These are phyloP conservation scores for Catocala nupta DNA, from an alignment of 2,888 invertebrate genomes.

Conservation along the genomic window DNA sequence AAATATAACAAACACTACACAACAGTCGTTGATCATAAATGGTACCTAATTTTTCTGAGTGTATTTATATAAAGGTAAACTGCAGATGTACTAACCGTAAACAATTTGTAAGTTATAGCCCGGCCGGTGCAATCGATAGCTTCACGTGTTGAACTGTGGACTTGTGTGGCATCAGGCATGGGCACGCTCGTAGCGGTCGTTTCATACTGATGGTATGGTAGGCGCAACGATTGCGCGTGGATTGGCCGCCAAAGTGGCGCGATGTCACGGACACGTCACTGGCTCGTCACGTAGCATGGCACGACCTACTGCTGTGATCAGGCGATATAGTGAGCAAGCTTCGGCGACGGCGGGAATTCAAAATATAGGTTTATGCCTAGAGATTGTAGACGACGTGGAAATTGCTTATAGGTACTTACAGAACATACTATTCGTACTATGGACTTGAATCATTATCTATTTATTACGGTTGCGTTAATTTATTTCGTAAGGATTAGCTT, in stretches of 20 bases:
- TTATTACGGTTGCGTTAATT: not conserved
- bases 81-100: conserved; percentile 25
- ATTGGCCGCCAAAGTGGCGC: conserved; percentile 81
- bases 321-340: conserved; percentile 43
- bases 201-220: conserved; percentile 51
- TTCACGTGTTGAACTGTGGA: conserved; percentile 73
- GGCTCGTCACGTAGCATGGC: conserved; percentile 53
- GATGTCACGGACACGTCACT: conserved; percentile 79
- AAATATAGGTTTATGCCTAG: conserved; percentile 31
- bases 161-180: conserved; percentile 38
- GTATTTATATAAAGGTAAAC: conserved; percentile 20
- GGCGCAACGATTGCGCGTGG: conserved; percentile 59
- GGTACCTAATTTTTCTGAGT: conserved; percentile 9
- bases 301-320: conserved; percentile 59
- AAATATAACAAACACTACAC: conserved; percentile 19
- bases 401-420: not conserved
- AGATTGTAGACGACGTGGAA: not conserved
- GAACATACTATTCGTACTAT: too few relatives aligned
- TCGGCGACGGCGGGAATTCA: conserved; percentile 38
- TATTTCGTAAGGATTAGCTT: not conserved
- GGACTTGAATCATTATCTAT: too few relatives aligned
- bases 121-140: conserved; percentile 53
- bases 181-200: conserved; percentile 38
- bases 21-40: conserved; percentile 20
- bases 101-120: conserved; percentile 36